Base-by-base conservation (phyloP, 2,797 vertebrate genomes). In the Pseudomugil gertrudae region DNA sequence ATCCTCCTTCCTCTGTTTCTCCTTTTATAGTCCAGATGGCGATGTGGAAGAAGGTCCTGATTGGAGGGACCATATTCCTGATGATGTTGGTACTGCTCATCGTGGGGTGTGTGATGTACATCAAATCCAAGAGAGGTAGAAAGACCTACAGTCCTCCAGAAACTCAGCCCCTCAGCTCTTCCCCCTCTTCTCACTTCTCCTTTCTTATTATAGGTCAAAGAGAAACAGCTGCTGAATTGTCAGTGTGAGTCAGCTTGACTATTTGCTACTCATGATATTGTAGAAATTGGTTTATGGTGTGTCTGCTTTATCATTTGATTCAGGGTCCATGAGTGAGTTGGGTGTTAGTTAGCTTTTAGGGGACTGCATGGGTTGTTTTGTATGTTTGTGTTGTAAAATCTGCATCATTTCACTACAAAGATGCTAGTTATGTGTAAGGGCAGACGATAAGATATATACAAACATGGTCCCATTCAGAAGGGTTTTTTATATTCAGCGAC, bases 201-300 rank as follows among this genome's bases (percentile, higher is more conserved):
- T 92, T 59, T 93, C 76, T 75, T 84, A 83, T 90, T 87, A 72
- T 90, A 95, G 94, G 92, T 88, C 90, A 90, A 92, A 91, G 78
- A 85, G 87, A 92, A 74, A 80, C 72, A 85, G 77, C 82, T 53
- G 68, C 89, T 83, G 89, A 94, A 78, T 86, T 94, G 77, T 94
- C 94, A 90, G 93, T 94, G 93, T 94, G 94, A 94, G 94, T 94
- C 91, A 65, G 57, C 80, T 90, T 63, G 68, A 86, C 76, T 87
- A 61, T 75, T 90, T 88, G 78, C 74, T 88, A 83, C 47, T 66
- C 72, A 57, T 86, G 66, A 78, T 63, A 1, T 35, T 63, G 29
- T 51, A 57, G 59, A 69, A 26, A 48, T 63, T 63, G 66, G 63
- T 58, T 50, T 57, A 3, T 27, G 40, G 19, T 2, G 19, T 9